These are phyloP conservation scores for Criorhina ranunculi DNA, from an alignment of 2,888 invertebrate species.

Conservation along the genomic window DNA sequence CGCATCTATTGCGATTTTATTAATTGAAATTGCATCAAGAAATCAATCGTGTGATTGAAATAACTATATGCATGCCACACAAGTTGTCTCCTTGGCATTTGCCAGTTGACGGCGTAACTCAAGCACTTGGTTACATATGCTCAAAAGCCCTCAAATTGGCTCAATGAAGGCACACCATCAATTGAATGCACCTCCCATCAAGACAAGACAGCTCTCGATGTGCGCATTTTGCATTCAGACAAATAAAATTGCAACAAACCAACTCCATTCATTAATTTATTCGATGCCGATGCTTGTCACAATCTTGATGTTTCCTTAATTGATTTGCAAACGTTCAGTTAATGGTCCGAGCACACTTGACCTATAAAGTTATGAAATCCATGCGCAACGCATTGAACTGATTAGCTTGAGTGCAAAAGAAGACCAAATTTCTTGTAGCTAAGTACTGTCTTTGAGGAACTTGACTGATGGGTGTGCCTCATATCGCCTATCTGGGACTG, in stretches of 20 bases:
- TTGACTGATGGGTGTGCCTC: conserved; percentile 4
- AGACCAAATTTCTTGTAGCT: conserved; percentile 9
- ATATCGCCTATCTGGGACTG: background rate
- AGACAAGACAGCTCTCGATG: conserved; percentile 8
- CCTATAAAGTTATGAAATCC: conserved; percentile 40
- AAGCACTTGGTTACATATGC: conserved; percentile 5
- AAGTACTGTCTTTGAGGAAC: background rate
- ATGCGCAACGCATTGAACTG: conserved; percentile 13
- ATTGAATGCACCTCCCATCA: conserved; percentile 47
- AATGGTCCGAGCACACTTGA: conserved; percentile 48
- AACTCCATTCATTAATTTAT: conserved; percentile 50
- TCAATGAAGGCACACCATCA: conserved; percentile 36
- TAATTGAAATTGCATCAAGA: conserved; percentile 49
- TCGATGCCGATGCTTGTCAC: conserved; percentile 4
- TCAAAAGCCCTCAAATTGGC: conserved; percentile 33
- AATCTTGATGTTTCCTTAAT: conserved; percentile 31
- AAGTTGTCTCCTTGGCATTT: conserved; percentile 57
- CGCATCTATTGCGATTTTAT: conserved; percentile 45
- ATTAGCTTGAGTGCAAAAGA: background rate
- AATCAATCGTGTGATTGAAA: conserved; percentile 24
- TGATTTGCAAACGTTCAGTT: conserved; percentile 36
- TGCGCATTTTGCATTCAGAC: conserved; percentile 8
- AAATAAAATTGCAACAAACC: conserved; percentile 28
- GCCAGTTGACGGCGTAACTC: conserved; percentile 28
- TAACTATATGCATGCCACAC: conserved; percentile 31